These are phyloP conservation scores for Tupaia tana DNA, from an alignment of 2,113 vertebrate species.

Conservation along the genomic window DNA sequence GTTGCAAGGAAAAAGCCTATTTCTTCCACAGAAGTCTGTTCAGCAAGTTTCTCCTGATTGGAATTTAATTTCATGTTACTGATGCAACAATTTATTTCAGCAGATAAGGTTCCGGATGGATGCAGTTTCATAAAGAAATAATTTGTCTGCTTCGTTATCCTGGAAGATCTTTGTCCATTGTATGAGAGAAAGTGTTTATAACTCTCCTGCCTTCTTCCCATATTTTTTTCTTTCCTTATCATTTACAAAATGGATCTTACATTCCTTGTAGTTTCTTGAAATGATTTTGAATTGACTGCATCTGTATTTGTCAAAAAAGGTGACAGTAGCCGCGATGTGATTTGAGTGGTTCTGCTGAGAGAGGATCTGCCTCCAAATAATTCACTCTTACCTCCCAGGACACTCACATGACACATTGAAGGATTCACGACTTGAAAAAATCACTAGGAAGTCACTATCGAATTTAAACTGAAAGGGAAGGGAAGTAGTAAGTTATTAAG, in stretches of 20 bases:
- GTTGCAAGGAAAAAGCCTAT: background rate
- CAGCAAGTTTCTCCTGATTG: background rate
- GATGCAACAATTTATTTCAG: background rate
- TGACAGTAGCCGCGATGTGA: background rate
- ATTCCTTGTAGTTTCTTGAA: background rate
- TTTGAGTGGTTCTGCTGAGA: background rate
- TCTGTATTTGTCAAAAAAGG: background rate
- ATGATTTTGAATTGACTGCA: background rate
- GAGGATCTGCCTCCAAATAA: background rate
- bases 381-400: background rate
- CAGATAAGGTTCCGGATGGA: background rate
- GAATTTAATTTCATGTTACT: background rate
- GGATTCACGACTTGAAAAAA: background rate
- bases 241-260: background rate
- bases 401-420: background rate
- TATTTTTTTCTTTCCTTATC: background rate
- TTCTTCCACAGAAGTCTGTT: background rate
- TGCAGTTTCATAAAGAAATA: background rate
- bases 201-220: background rate
- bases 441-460: background rate
- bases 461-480: background rate
- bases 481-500: background rate
- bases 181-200: background rate
- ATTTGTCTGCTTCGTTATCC: background rate
- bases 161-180: background rate